Evolutionary conservation across 2,888 invertebrate genomes (phyloP), one percentile per base, ranked within the genome.

Genomic region (Zygothrica quintamaculata): DNA sequence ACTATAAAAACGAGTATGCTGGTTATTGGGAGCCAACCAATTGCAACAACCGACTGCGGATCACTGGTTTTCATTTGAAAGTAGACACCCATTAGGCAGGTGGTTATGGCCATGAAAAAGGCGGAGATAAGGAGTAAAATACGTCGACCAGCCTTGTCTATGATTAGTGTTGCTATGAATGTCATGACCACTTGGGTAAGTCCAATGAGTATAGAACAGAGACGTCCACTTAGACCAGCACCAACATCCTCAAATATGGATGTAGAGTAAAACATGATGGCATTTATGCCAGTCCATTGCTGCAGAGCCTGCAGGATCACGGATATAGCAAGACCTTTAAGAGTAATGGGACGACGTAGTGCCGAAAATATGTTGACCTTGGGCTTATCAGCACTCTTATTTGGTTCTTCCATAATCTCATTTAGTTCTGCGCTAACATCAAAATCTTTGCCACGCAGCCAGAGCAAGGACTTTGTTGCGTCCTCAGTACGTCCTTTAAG

Each of bases 241-340:
- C 88, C 84, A 0, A 86, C 88, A 0, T 74, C 92, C 42, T 91
- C 86, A 89, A 97, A 97, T 48, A 98, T 97, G 0, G 92, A 90
- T 0, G 93, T 93, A 0, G 94, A 93, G 77, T 96, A 96, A 89
- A 96, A 95, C 64, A 96, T 94, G 1, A 96, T 94, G 0, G 95
- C 95, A 84, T 96, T 96, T 46, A 96, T 94, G 25, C 96, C 96
- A 47, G 95, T 94, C 57, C 96, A 92, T 88, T 97, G 97, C 87
- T 98, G 97, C 90, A 97, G 95, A 65, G 96, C 91, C 96, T 97
- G 97, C 13, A 97, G 92, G 0, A 94, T 93, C 73, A 95, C 93
- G 58, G 94, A 94, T 55, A 96, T 95, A 2, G 94, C 53, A 0
- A 95, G 89, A 0, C 94, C 95, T 82, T 93, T 94, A 13, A 93